Base-by-base conservation (phyloP, 2,888 invertebrate genomes). In the Byasa hedistus region DNA sequence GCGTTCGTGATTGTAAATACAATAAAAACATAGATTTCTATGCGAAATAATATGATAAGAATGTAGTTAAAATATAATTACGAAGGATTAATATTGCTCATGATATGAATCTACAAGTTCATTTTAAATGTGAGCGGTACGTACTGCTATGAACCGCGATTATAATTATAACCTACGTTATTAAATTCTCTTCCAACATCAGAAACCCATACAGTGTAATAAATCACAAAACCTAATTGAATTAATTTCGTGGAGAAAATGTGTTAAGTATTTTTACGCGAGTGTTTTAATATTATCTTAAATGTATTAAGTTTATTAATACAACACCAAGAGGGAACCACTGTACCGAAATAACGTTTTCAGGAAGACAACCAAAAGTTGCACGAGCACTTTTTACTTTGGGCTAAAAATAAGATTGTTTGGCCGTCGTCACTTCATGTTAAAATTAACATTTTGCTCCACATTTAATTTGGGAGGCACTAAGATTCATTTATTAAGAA, bases 281-380 rank as follows among this genome's bases (percentile, higher is more conserved):
- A 8, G n/a, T 48, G 48, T n/a, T 48, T 48, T 48, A n/a, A 48
- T 48, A 48, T 48, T 48, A 48, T 48, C 7, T 48, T n/a, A 48
- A 48, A 48, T 48, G 48, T 48, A 48, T n/a, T 48, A n/a, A 48
- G 19, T 48, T 48, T 48, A 48, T 48, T n/a, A 48, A 48, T 48
- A 48, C n/a, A 48, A 19, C n/a, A 5, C 22, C 12, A 23, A 54
- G 63, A 36, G 59, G 15, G 56, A 63, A 48, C 2, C 12, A 39
- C 15, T 32, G 32, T 21, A 66, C 63, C 21, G 59, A 67, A 67
- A 67, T 67, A 67, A 51, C 22, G 39, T 66, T 63, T 51, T 63
- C 63, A 63, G 66, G 66, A 63, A 67, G 66, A 58, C 66, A 51
- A 39, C 59, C 63, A 51, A 63, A 67, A 67, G 63, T 67, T 66